phyloP scores from a whole-genome alignment of 2,797 vertebrate genomes.

The Crenichthys baileyi region DNA sequence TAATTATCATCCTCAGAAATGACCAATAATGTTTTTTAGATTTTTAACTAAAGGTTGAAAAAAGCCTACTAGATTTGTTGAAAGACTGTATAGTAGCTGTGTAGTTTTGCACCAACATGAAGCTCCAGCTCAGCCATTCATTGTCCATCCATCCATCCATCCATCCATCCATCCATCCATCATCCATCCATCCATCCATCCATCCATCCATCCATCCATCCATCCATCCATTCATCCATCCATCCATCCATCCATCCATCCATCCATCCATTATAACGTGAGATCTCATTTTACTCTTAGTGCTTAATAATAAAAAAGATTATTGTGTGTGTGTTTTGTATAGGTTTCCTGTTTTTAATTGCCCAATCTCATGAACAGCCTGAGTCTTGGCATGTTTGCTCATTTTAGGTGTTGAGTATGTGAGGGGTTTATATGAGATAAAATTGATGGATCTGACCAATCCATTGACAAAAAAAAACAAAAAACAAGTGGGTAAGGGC shows the following conservation, averaged over 20 bases:
- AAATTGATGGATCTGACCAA: conserved; percentile 75
- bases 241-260: too few species aligned
- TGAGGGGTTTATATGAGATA: conserved; percentile 76
- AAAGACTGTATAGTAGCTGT: not conserved
- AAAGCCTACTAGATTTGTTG: not conserved
- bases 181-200: too few species aligned
- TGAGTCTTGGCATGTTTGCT: conserved; percentile 70
- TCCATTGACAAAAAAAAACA: conserved; percentile 77
- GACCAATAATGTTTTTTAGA: not conserved
- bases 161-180: too few species aligned
- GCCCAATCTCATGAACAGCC: conserved; percentile 51
- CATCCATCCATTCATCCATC: too few species aligned
- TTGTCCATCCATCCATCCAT: too few species aligned
- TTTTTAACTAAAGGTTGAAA: not conserved
- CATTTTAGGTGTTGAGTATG: conserved; percentile 60
- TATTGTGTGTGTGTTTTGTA: conserved; percentile 42
- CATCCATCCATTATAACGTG: too few species aligned
- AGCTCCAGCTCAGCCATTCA: not conserved
- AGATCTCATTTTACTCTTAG: not conserved
- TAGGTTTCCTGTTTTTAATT: conserved; percentile 53
- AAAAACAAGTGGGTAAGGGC: conserved; percentile 71
- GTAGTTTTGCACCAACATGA: not conserved
- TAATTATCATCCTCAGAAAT: not conserved
- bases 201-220: too few species aligned
- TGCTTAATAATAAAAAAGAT: conserved; percentile 53